These are phyloP conservation scores for Bacillus rossius DNA, from an alignment of 1,140 invertebrate species.

Conservation along the genomic window DNA sequence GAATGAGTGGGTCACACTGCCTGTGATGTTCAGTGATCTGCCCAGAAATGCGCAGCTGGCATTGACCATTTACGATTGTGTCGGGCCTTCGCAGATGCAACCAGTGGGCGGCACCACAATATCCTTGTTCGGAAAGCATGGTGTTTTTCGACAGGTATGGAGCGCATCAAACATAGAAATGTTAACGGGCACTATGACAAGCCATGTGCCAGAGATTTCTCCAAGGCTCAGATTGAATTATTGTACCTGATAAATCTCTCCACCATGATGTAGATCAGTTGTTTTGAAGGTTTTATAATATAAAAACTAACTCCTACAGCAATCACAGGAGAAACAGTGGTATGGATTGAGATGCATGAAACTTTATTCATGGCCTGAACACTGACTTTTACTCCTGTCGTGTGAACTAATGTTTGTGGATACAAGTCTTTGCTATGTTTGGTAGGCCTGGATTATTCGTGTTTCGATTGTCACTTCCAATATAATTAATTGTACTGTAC, in stretches of 20 bases:
- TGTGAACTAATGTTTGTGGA: no score
- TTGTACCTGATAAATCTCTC: no score
- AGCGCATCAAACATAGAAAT: not conserved
- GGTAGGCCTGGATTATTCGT: no score
- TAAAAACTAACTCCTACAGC: no score
- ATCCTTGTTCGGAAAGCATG: slow-evolving; percentile 88
- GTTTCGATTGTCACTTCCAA: no score
- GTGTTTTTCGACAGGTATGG: slow-evolving; percentile 71
- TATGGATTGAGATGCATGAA: no score
- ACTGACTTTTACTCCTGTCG: no score
- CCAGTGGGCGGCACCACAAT: slow-evolving; percentile 89
- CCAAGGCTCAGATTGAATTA: no score
- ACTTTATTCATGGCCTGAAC: no score
- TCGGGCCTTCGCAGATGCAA: slow-evolving; percentile 72
- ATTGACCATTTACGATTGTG: slow-evolving; percentile 90
- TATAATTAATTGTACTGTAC: no score
- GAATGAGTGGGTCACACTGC: slow-evolving; percentile 96
- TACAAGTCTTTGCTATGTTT: no score
- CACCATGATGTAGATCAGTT: slow-evolving; percentile 11
- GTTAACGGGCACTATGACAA: not conserved
- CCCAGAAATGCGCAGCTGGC: slow-evolving; percentile 85
- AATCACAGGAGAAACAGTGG: no score
- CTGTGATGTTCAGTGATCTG: slow-evolving; percentile 87
- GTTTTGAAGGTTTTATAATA: not conserved
- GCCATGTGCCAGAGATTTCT: not conserved